Base-by-base conservation (phyloP, 2,797 vertebrate species). In the Gallinago nigripennis region DNA sequence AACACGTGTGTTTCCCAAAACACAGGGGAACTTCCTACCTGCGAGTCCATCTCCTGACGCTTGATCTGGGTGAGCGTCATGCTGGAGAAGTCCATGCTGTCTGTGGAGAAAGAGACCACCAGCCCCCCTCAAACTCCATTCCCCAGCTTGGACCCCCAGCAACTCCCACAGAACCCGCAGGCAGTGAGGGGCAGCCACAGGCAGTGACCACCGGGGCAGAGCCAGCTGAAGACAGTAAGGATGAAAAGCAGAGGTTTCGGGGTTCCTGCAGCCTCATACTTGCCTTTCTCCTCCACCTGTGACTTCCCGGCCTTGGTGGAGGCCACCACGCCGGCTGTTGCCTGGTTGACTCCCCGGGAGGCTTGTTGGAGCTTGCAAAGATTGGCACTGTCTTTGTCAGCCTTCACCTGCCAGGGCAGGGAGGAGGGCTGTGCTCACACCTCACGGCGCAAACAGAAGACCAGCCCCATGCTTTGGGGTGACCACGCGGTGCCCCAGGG, bases 1-100 rank as follows among this genome's bases (percentile, higher is more conserved):
- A 7, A 11, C 43, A 12, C n/a, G 17, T 31, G 1, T n/a, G 1
- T n/a, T 48, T 76, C 61, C 45, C 35, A 79, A 69, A 85, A 39
- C 45, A 19, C 2, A 3, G 21, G 14, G 2, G 12, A 82, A 57
- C 60, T 12, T 79, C 86, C 72, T 95, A 99, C 99, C 99, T 99
- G 99, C 1, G 99, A 98, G 79, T 99, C 99, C 99, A 99, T 99
- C 97, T 99, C 99, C 81, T 99, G 99, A 43, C 99, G 98, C 97
- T 99, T 99, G 96, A 99, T 99, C 98, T 99, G 99, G 6, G 98
- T 99, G 82, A 99, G 98, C 0, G 99, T 99, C 98, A 99, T 98
- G 96, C 98, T 99, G 87, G 99, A 99, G 97, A 99, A 99, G 95
- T 99, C 99, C 99, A 99, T 99, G 12, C 98, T 99, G 60, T 99